Evolutionary conservation across 2,797 vertebrate genomes (phyloP).

Genomic region (Ambastaia sidthimunki): DNA sequence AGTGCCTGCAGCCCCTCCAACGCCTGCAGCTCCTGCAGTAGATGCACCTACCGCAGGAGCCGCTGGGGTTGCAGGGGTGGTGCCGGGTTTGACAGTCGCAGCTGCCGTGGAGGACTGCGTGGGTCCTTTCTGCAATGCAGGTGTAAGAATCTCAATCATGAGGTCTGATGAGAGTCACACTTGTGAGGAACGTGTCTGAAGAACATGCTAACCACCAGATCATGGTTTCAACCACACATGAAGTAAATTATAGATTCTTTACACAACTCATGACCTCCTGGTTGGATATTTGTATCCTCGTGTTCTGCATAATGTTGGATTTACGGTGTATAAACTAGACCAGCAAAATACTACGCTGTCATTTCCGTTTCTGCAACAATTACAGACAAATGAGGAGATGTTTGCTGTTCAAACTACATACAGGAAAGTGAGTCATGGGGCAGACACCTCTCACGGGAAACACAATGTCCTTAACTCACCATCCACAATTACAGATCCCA

Average conservation of each 20-base stretch:
- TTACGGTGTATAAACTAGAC: not conserved
- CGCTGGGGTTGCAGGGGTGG: slow-evolving; percentile 22
- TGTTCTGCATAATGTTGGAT: not conserved
- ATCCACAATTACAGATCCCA: slow-evolving; percentile 23
- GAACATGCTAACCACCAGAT: not conserved
- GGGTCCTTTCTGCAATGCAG: slow-evolving; percentile 73
- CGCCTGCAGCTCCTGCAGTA: slow-evolving; percentile 25
- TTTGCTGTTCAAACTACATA: slow-evolving; percentile 26
- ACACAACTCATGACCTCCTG: too few species aligned
- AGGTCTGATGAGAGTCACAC: not conserved
- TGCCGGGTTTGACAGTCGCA: slow-evolving; percentile 49
- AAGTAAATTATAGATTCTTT: not conserved
- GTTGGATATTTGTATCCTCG: not conserved
- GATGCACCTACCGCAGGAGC: slow-evolving; percentile 17
- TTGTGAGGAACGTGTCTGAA: not conserved
- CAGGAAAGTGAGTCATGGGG: slow-evolving; percentile 42
- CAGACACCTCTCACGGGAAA: slow-evolving; percentile 27
- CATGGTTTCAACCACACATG: not conserved
- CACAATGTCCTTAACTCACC: slow-evolving; percentile 16
- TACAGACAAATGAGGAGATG: not conserved
- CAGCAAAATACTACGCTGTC: not conserved
- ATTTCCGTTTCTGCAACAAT: too few species aligned
- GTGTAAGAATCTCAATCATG: slow-evolving; percentile 52
- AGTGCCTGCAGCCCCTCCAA: slow-evolving; percentile 40
- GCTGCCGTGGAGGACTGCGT: slow-evolving; percentile 67